These are phyloP conservation scores for Macrocentrus cingulum DNA, from an alignment of 1,140 invertebrate genomes.

Conservation along the genomic window DNA sequence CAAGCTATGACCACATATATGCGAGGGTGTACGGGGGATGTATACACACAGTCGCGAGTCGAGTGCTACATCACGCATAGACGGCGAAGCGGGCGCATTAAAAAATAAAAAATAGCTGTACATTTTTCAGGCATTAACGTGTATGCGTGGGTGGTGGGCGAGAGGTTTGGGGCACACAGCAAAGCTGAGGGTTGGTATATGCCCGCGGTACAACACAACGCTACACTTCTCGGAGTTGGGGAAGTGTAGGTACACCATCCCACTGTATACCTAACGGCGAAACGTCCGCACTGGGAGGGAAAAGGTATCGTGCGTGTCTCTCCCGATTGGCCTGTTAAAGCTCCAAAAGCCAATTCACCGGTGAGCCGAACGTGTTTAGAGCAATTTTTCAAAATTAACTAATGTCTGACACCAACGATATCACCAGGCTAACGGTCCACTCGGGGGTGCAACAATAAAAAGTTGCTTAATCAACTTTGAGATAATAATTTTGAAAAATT, in stretches of 20 bases:
- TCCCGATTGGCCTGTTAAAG: conserved; percentile 47
- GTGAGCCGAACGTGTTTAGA: conserved; percentile 38
- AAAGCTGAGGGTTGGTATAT: conserved; percentile 19
- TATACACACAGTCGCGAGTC: conserved; percentile 18
- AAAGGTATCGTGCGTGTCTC: conserved; percentile 38
- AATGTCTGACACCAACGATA: conserved; percentile 44
- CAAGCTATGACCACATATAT: conserved; percentile 3
- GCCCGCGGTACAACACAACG: not conserved
- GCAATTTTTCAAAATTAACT: conserved; percentile 53
- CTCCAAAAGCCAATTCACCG: conserved; percentile 44
- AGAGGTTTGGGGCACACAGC: too few species aligned
- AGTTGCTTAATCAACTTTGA: too few species aligned
- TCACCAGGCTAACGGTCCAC: not conserved
- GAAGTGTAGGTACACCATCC: conserved; percentile 3
- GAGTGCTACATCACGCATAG: conserved; percentile 55
- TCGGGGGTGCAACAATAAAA: too few species aligned
- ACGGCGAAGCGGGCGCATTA: conserved; percentile 54
- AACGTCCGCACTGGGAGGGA: conserved; percentile 25
- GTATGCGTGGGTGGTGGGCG: conserved; percentile 40
- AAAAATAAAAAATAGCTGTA: conserved; percentile 62
- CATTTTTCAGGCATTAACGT: conserved; percentile 61
- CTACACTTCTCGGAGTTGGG: not conserved
- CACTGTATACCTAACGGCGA: not conserved
- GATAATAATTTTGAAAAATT: too few species aligned
- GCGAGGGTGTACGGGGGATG: conserved; percentile 20